Percentiles rank a stretch among this genome's conserved stretches.
phyloP scores from a whole-genome alignment of 2,888 invertebrate genomes.

The Pterobdella sp. region DNA sequence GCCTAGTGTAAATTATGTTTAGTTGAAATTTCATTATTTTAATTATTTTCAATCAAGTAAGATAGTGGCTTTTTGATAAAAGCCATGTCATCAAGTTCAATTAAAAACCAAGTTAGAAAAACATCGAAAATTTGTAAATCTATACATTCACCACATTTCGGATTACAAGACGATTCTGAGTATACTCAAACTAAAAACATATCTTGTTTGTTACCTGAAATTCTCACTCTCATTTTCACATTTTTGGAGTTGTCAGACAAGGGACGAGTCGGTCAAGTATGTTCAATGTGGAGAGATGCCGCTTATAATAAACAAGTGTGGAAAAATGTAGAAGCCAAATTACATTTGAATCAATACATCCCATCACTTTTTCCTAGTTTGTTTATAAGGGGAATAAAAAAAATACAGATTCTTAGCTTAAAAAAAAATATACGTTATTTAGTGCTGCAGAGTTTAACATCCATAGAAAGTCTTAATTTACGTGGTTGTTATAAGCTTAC shows the following conservation, averaged over 20 bases:
- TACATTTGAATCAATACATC: constrained; percentile 72
- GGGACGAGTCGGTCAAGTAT: constrained; percentile 79
- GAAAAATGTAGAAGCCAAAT: constrained; percentile 82
- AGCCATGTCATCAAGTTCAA: not conserved
- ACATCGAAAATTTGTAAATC: constrained; percentile 8
- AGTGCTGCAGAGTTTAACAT: constrained; percentile 68
- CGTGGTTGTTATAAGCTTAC: constrained; percentile 89
- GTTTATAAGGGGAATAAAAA: constrained; percentile 75
- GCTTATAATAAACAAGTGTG: constrained; percentile 85
- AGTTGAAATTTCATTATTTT: not conserved
- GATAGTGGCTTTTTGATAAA: no score
- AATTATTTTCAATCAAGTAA: not conserved
- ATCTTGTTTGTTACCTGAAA: constrained; percentile 80
- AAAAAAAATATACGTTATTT: constrained; percentile 74
- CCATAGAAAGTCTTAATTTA: constrained; percentile 75
- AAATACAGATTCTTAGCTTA: constrained; percentile 79
- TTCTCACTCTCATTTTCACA: constrained; percentile 81
- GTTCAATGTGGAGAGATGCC: constrained; percentile 76
- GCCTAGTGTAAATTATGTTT: not conserved
- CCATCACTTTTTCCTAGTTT: constrained; percentile 76
- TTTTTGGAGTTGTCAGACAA: constrained; percentile 78
- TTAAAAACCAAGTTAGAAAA: not conserved
- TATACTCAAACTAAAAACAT: constrained; percentile 56
- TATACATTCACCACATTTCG: constrained; percentile 16
- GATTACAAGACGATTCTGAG: constrained; percentile 1